Base-by-base conservation (phyloP, 1,140 invertebrate genomes). In the Probaryconus sp. region DNA sequence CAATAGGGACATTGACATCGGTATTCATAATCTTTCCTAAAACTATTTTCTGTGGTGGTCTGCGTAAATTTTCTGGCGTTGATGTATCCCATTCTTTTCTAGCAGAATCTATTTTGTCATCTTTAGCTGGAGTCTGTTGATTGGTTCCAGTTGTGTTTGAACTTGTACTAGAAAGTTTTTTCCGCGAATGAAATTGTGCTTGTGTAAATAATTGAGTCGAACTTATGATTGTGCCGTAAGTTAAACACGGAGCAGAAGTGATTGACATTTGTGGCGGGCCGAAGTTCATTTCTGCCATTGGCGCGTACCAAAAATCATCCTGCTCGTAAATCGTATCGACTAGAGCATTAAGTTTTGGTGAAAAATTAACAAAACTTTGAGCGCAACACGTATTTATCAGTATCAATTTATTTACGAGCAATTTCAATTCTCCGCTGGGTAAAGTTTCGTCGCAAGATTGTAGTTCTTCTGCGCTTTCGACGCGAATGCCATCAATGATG, bases 211-310 rank as follows among this genome's bases (percentile, higher is more conserved):
- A 51, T n/a, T 88, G 87, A 1, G 85, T 85, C 0, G 87, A 87
- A 18, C 86, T 87, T 7, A 88, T 88, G 5, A 88, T 88, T 10
- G 76, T 76, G 5, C 87, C 87, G 16, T 87, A 88, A 13, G 87
- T 88, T 1, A 88, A 72, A 18, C 79, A 79, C 2, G 86, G 85
- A 0, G 81, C 81, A 0, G 85, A 87, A 17, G 77, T 84, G 33
- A 87, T 87, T 7, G 81, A 86, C 87, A 88, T 88, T 33, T 86
- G 87, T 0, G 87, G 87, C 2, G 87, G 86, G 0, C 87, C 85
- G 17, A 88, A 88, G 48, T 87, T 87, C 76, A 86, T 88, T 20
- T 87, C 86, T 1, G 86, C 87, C 79, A 88, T 81, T 6, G 85
- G 87, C 0, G 85, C 86, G 11, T 87, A 86, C 85, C 85, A 87